Evolutionary conservation across 2,797 vertebrate genomes (phyloP).

Genomic region (Uromys caudimaculatus): DNA sequence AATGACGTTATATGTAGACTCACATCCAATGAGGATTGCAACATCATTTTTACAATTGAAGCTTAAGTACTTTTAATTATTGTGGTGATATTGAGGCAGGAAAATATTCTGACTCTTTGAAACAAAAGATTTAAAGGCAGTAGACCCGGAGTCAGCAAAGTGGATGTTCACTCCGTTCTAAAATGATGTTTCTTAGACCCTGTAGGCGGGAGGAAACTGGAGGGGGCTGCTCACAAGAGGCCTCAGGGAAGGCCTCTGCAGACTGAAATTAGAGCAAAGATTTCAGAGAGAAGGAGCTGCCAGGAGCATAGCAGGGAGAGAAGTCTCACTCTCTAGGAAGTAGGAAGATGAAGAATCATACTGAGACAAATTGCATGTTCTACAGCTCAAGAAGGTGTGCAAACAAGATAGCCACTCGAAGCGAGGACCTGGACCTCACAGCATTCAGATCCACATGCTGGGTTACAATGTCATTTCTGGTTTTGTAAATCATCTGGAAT

Average conservation of each 20-base stretch:
- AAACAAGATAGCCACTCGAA: background rate
- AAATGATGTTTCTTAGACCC: background rate
- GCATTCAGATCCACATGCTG: no score
- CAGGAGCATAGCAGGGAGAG: background rate
- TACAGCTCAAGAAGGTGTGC: background rate
- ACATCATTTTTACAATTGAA: background rate
- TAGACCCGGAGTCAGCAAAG: background rate
- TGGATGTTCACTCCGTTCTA: background rate
- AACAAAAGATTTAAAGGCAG: background rate
- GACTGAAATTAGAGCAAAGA: rapidly evolving
- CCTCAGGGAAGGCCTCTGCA: background rate
- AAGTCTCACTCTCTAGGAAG: background rate
- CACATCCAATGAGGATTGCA: background rate
- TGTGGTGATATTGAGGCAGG: background rate
- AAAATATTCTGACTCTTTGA: background rate
- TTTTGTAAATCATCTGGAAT: background rate
- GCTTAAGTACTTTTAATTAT: background rate
- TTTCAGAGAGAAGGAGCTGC: background rate
- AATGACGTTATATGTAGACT: background rate
- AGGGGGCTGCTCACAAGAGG: background rate
- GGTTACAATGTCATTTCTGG: no score
- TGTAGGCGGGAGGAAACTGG: background rate
- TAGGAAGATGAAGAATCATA: no score
- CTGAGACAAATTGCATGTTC: no score
- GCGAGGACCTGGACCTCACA: rapidly evolving